Conservation (phyloP, 2,797 vertebrate genomes). For the Tamandua tetradactyla region DNA sequence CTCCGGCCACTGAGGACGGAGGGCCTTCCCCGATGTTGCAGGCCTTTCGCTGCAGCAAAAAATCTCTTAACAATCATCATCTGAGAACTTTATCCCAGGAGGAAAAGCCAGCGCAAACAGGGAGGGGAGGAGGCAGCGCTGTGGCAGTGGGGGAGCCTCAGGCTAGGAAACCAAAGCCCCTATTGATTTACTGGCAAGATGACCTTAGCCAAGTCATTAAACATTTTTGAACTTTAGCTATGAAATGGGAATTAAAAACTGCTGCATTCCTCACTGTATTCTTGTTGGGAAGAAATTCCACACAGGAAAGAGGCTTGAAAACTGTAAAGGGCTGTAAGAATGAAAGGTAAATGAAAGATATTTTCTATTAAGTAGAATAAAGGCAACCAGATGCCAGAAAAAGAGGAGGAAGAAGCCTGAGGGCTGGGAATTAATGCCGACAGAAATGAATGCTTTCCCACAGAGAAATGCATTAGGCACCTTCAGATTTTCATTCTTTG, state of each 20-base stretch:
- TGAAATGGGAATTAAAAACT: conserved; percentile 45
- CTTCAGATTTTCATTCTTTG: conserved; percentile 19
- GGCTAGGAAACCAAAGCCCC: neutral
- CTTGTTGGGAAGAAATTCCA: conserved; percentile 9
- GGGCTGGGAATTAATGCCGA: conserved; percentile 8
- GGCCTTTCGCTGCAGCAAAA: neutral
- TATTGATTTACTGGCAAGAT: neutral
- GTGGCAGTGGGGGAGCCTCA: accelerated
- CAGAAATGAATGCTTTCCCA: conserved; percentile 46
- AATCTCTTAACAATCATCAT: neutral
- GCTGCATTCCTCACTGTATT: neutral
- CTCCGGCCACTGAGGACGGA: neutral
- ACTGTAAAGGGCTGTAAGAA: conserved; percentile 22
- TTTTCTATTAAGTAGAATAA: conserved; percentile 49
- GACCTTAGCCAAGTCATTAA: conserved; percentile 7
- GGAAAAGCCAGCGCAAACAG: neutral
- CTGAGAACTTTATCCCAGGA: neutral
- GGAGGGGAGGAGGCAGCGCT: neutral
- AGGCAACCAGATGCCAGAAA: conserved; percentile 55
- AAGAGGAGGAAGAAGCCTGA: conserved; percentile 32
- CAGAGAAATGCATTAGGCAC: conserved; percentile 57
- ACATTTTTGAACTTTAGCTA: neutral
- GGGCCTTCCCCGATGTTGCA: neutral
- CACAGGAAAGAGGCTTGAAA: conserved; percentile 15
- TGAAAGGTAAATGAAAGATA: conserved; percentile 40